These are phyloP conservation scores for Amphipyra tragopoginis DNA, from an alignment of 2,888 invertebrate species.

Conservation along the genomic window DNA sequence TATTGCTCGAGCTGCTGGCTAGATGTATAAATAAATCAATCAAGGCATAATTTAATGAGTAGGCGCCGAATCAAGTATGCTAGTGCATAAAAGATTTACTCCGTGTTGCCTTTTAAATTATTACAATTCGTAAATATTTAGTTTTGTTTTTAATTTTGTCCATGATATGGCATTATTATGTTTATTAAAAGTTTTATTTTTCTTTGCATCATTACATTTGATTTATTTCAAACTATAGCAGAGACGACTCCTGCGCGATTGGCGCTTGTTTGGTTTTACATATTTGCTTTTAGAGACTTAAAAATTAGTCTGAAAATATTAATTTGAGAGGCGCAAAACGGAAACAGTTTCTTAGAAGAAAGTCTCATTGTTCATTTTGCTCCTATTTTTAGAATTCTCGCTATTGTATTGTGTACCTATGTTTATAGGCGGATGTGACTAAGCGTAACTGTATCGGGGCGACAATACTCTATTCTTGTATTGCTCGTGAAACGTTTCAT, in stretches of 20 bases:
- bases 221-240: too few species aligned
- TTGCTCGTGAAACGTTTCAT: slow-evolving; percentile 62
- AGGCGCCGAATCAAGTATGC: not conserved
- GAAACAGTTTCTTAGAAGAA: slow-evolving; percentile 61
- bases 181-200: too few species aligned
- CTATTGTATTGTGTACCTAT: slow-evolving; percentile 65
- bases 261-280: too few species aligned
- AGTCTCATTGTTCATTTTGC: slow-evolving; percentile 67
- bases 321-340: slow-evolving; percentile 34
- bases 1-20: not conserved
- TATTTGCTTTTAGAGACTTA: not conserved
- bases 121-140: not conserved
- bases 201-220: too few species aligned
- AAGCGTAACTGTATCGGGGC: slow-evolving; percentile 74
- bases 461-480: slow-evolving; percentile 77
- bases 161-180: too few species aligned
- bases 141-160: too few species aligned
- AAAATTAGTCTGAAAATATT: slow-evolving; percentile 28
- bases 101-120: not conserved
- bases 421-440: slow-evolving; percentile 77
- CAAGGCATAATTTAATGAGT: not conserved
- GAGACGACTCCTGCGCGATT: too few species aligned
- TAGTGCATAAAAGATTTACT: not conserved
- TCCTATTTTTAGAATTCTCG: slow-evolving; percentile 69
- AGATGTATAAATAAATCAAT: not conserved